Evolutionary conservation across 2,113 vertebrate genomes (phyloP).

Genomic region (Eulacestoma nigropectus): DNA sequence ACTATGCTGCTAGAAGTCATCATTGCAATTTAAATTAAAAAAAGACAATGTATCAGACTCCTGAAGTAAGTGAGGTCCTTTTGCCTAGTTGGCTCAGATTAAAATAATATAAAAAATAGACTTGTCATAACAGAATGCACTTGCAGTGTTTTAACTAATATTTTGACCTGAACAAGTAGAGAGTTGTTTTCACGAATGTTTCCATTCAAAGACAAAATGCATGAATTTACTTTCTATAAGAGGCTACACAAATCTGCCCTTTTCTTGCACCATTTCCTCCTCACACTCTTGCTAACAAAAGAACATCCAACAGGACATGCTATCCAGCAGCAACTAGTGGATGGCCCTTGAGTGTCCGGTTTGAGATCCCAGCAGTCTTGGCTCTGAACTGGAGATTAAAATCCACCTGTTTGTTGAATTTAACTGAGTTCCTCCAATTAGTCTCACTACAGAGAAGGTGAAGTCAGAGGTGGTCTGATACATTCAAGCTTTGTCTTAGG

Average conservation of each 20-base stretch:
- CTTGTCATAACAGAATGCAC: neutral
- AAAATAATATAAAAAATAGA: neutral
- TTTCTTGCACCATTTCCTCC: neutral
- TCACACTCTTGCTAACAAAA: neutral
- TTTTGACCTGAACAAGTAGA: neutral
- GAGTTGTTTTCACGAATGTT: neutral
- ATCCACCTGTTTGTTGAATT: neutral
- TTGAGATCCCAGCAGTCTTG: neutral
- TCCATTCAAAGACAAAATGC: neutral
- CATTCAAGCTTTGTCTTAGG: neutral
- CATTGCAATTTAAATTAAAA: neutral
- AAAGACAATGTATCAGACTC: neutral
- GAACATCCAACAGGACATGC: neutral
- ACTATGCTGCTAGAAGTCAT: neutral
- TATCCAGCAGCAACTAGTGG: neutral
- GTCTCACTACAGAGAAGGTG: neutral
- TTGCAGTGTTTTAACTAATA: neutral
- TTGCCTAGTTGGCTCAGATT: neutral
- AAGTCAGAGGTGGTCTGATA: neutral
- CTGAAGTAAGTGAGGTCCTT: neutral
- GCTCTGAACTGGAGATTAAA: neutral
- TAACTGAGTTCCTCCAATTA: neutral
- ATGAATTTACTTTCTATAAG: neutral
- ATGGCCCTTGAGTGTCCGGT: neutral
- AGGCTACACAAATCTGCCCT: neutral